phyloP scores from a whole-genome alignment of 1,140 invertebrate species.

The Rhopalosiphum padi region DNA sequence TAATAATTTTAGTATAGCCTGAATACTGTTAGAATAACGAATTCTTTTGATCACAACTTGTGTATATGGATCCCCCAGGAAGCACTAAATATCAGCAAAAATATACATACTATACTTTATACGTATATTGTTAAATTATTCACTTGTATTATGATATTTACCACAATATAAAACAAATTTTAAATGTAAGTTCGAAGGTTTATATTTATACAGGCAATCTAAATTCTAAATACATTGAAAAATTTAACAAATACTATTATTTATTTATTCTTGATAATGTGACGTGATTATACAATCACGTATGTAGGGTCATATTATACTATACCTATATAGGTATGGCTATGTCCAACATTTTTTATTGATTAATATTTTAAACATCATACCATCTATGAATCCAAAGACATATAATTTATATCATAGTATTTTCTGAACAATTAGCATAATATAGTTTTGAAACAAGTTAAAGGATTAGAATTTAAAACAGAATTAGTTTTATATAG shows the following conservation, averaged over 20 bases:
- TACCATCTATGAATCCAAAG: background rate
- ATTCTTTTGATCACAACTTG: background rate
- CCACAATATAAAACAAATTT: background rate
- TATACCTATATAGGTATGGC: background rate
- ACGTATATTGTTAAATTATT: background rate
- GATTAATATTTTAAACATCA: too few relatives aligned
- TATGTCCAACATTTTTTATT: too few relatives aligned
- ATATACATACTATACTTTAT: background rate
- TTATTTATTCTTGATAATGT: background rate
- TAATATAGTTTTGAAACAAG: background rate
- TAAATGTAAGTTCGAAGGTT: too few relatives aligned
- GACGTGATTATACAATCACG: too few relatives aligned
- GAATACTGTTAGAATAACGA: background rate
- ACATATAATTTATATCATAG: background rate
- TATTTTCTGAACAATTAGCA: background rate
- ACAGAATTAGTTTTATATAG: background rate
- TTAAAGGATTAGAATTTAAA: background rate
- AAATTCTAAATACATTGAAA: background rate
- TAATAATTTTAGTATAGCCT: background rate
- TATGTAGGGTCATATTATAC: background rate
- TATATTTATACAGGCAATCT: too few relatives aligned
- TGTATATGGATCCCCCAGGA: background rate
- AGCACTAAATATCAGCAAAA: background rate
- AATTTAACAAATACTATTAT: background rate
- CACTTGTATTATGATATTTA: background rate